Base-by-base conservation (phyloP, 1,140 invertebrate genomes). In the Bombus superbus region DNA sequence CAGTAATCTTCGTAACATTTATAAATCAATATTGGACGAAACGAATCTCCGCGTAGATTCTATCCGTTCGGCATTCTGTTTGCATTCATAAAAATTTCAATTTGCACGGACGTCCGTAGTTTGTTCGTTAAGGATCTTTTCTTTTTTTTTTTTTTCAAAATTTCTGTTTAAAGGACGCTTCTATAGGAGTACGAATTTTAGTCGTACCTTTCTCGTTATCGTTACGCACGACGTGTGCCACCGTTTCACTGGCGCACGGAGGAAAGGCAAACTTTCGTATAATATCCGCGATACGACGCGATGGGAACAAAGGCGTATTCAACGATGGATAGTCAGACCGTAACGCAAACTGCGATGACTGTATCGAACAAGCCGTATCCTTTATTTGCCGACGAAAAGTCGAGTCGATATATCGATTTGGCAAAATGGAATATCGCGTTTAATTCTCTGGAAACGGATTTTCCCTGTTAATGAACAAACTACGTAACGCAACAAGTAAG, bases 321-420 rank as follows among this genome's bases (percentile, higher is more conserved):
- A 8, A 0, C 59, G 4, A 62, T 28, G 40, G 57, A 32, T 47
- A 18, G 53, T 18, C n/a, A 15, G 13, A 47, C 2, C 40, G 32
- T 32, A 59, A 13, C 25, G 25, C 59, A 28, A 62, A 66, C 15
- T 38, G 42, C 35, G 57, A 8, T 57, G 85, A 47, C 74, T 53
- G 40, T 78, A 86, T 28, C 79, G 87, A 86, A 86, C 78, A 86
- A 87, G 83, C 74, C 74, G 59, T 57, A 11, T 44, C 66, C 15
- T 35, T 62, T 25, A 71, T 81, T 82, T 87, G 53, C 64, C 59
- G 18, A 35, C 32, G 47, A 64, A 87, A 81, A 59, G 42, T 68
- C 32, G 28, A 11, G 2, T 8, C 69, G 25, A 28, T 38, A n/a
- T 32, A 32, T 72, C 40, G 28, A 13, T 42, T 42, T 32, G 73